Evolutionary conservation across 2,888 invertebrate genomes (phyloP), one percentile per base, ranked within the genome.

Genomic region (Cyaniris semiargus): DNA sequence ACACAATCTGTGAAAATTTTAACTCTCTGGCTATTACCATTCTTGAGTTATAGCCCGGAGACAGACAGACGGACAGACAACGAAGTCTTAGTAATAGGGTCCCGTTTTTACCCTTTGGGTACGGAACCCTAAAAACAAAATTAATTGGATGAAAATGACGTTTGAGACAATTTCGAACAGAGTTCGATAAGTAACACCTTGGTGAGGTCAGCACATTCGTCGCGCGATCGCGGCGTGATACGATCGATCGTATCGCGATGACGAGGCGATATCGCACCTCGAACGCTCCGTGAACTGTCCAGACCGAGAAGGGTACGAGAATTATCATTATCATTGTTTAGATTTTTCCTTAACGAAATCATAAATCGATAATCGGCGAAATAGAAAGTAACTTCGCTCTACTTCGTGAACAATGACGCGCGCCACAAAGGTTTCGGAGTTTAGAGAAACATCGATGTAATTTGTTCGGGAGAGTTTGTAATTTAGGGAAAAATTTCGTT

Each of bases 141-240:
- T 60, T 60, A 60, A 60, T 60, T 60, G 66, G 21, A 27, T 66
- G 23, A 76, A 66, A 75, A 77, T 71, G 44, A 56, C 38, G 58
- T 60, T 75, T 53, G 53, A 71, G 56, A 76, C 70, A 77, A 86
- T 88, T 87, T 88, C 84, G 85, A 85, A 85, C 85, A 87, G 83
- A 84, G 84, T 82, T 85, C 85, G 85, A 87, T 86, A 86, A 86
- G 85, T 87, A 86, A 91, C 91, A 92, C 91, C 89, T 88, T 88
- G 86, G 83, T 93, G 93, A 94, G 85, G 89, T 92, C 91, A 92
- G 93, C 93, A 90, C 85, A 88, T 90, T 90, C 86, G 78, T 85
- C 86, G 90, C 77, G 88, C 91, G 93, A 93, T 93, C 92, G 91
- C 92, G 88, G 88, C 90, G 86, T 91, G 93, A 93, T 93, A 93